Conservation (phyloP, 2,888 invertebrate genomes). For the Antitype chi region DNA sequence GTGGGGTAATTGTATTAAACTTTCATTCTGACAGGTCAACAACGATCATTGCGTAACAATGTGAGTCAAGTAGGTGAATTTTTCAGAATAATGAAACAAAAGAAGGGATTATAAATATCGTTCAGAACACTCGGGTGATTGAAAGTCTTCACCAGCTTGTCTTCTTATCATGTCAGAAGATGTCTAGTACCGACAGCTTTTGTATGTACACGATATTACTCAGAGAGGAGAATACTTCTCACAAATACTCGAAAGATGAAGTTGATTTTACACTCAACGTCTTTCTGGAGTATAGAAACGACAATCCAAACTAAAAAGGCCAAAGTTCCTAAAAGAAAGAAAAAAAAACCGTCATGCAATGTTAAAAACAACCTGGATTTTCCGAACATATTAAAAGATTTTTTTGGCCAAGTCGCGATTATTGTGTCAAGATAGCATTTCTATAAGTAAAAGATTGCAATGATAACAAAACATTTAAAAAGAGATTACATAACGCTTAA, state of each 20-base stretch:
- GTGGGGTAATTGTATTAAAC: no score
- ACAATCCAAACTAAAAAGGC: neutral
- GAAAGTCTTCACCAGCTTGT: neutral
- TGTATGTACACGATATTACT: neutral
- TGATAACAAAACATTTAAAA: neutral
- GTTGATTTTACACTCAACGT: neutral
- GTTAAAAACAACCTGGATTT: neutral
- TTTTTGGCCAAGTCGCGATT: neutral
- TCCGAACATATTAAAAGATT: neutral
- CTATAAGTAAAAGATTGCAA: neutral
- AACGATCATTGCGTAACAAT: no score
- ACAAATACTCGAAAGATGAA: neutral
- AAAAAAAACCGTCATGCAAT: neutral
- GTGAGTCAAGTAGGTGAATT: no score
- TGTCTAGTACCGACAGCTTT: neutral
- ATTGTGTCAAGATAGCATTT: neutral
- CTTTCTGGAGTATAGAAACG: neutral
- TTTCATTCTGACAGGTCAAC: no score
- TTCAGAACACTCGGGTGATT: neutral
- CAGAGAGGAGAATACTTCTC: neutral
- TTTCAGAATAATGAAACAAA: no score
- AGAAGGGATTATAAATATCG: no score
- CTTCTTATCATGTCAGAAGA: neutral
- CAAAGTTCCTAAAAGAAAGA: neutral
- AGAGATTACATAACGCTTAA: conserved; percentile 17